These are phyloP conservation scores for Dicycla oo DNA, from an alignment of 2,888 invertebrate genomes.

Conservation along the genomic window DNA sequence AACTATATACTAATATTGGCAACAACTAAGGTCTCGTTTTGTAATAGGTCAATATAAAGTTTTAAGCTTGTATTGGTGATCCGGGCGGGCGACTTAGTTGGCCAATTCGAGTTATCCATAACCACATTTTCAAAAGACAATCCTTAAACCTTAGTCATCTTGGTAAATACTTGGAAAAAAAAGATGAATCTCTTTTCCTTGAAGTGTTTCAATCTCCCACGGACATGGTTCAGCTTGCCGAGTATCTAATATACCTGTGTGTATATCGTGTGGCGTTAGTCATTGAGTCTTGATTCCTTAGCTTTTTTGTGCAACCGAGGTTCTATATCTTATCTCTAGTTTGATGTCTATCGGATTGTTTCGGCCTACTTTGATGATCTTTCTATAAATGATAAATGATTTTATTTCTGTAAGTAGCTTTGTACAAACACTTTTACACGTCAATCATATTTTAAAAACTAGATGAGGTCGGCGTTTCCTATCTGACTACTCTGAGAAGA, in stretches of 20 bases:
- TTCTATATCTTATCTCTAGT: neutral
- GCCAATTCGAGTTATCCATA: neutral
- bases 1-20: too few species aligned
- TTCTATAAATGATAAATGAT: too few species aligned
- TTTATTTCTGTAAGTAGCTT: too few species aligned
- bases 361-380: too few species aligned
- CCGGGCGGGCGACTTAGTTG: too few species aligned
- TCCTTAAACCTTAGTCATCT: conserved; percentile 31
- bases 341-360: too few species aligned
- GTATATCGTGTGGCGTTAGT: conserved; percentile 20
- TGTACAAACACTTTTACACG: too few species aligned
- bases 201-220: conserved; percentile 32
- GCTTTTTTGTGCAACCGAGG: neutral
- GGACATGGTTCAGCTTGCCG: neutral
- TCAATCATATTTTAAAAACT: too few species aligned
- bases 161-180: conserved; percentile 27
- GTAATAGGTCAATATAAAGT: neutral
- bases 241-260: neutral
- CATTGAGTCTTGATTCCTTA: conserved; percentile 18
- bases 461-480: too few species aligned
- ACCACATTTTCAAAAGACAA: conserved; percentile 23
- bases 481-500: too few species aligned
- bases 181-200: conserved; percentile 22
- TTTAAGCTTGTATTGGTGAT: neutral
- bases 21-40: neutral